Evolutionary conservation across 2,113 vertebrate genomes (phyloP), one percentile per base, ranked within the genome.

Genomic region (Megaceryle torquata): DNA sequence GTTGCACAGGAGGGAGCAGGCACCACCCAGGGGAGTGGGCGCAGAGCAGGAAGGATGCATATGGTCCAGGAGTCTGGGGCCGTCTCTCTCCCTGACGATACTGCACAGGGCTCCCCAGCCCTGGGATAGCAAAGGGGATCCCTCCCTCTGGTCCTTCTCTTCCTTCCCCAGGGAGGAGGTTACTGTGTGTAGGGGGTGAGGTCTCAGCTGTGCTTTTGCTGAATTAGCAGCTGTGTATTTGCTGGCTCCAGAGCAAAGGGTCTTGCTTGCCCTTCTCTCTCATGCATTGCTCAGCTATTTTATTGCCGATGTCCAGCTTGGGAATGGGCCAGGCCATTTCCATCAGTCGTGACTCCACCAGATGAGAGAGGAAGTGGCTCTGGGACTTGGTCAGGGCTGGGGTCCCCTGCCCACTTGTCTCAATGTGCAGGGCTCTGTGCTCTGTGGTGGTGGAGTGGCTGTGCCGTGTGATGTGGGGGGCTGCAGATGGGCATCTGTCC

Each of bases 201-300:
- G 41, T 67, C 74, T 65, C 54, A 39, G 69, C 65, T 70, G 15
- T 54, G 41, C 17, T 65, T 71, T 46, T 51, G 87, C 61, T 57
- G 60, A 59, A 29, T 21, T 26, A 53, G 56, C 1, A 9, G 39
- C 63, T 50, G 43, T 31, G 60, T 61, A 33, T 61, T 77, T 41
- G 50, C 91, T 61, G 60, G 56, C 81, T 94, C 39, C 0, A 0
- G 37, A 68, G 43, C 18, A 71, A 76, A 80, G 24, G 31, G 35
- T 84, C 74, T 67, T 11, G 0, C 29, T 82, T 56, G 56, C 20
- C 43, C 50, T 86, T 57, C 60, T 68, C 46, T 54, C n/a, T 53
- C 5, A 0, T 31, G 20, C 2, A 0, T 75, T 1, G 1, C 76
- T 76, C 1, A 0, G 51, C 51, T 51, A 33, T 93, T 92, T 39